Conservation (phyloP, 2,888 invertebrate species). For the Teinopalpus imperialis region DNA sequence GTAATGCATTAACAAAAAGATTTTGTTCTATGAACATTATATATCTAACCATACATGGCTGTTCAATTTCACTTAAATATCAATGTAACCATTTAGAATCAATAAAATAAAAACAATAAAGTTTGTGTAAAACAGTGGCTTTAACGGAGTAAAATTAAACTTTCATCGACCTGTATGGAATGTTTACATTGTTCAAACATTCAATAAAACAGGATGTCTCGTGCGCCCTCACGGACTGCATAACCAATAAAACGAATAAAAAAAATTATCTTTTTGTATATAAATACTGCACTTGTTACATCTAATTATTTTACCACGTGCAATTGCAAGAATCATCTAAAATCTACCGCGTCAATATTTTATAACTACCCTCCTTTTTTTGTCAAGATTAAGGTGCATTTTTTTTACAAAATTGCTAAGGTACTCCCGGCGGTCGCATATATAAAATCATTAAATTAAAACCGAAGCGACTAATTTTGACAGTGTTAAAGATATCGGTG, state of each 20-base stretch:
- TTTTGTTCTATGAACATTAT: conserved; percentile 41
- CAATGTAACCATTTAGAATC: conserved; percentile 22
- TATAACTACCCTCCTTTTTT: conserved; percentile 31
- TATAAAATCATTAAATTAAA: conserved; percentile 15
- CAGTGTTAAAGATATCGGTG: conserved; percentile 53
- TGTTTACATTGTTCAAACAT: conserved; percentile 44
- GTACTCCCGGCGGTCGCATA: conserved; percentile 51
- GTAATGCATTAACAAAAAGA: conserved; percentile 46
- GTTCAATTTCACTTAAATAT: conserved; percentile 43
- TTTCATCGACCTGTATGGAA: conserved; percentile 50
- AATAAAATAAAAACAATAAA: conserved; percentile 10
- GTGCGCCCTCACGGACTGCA: conserved; percentile 43
- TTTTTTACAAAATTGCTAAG: conserved; percentile 48
- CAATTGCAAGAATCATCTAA: conserved; percentile 62
- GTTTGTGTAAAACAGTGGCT: conserved; percentile 10
- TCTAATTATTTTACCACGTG: conserved; percentile 50
- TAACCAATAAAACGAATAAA: conserved; percentile 33
- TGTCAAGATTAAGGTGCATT: conserved; percentile 8
- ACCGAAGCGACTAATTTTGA: conserved; percentile 34
- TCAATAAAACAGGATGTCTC: conserved; percentile 29
- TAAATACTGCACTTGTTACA: conserved; percentile 47
- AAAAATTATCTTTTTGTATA: conserved; percentile 43
- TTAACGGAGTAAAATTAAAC: conserved; percentile 44
- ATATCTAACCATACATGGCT: conserved; percentile 38
- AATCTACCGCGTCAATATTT: conserved; percentile 51